These are phyloP conservation scores for Unio delphinus DNA, from an alignment of 2,888 invertebrate species.

Conservation along the genomic window DNA sequence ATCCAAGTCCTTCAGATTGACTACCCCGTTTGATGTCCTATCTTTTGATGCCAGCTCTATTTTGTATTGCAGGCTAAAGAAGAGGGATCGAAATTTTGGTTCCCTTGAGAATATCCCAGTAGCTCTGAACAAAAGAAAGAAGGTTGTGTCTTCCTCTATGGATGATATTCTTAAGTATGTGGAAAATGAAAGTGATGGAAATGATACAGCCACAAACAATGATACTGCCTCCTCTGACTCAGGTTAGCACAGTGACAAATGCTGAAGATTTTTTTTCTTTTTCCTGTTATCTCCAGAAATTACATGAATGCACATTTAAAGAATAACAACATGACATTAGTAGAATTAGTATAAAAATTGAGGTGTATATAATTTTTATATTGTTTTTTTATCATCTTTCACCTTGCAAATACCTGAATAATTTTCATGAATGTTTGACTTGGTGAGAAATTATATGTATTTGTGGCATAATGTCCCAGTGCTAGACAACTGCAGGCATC, in stretches of 20 bases:
- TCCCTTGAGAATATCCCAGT: slow-evolving; percentile 10
- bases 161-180: slow-evolving; percentile 22
- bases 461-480: no score
- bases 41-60: background rate
- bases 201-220: slow-evolving; percentile 7
- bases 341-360: no score
- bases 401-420: no score
- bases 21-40: background rate
- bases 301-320: no score
- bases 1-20: background rate
- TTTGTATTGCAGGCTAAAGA: slow-evolving; percentile 27
- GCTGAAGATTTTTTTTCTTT: no score
- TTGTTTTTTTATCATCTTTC: no score
- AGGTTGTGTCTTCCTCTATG: slow-evolving; percentile 21
- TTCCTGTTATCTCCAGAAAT: no score
- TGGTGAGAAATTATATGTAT: no score
- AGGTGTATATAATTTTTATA: no score
- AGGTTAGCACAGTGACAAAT: slow-evolving; percentile 2
- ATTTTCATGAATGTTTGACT: no score
- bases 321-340: no score
- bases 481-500: no score
- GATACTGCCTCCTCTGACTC: slow-evolving; percentile 25
- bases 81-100: slow-evolving; percentile 23
- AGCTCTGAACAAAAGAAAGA: slow-evolving; percentile 17
- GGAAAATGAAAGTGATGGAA: slow-evolving; percentile 16